Base-by-base conservation (phyloP, 2,113 vertebrate genomes). In the Antennarius striatus region DNA sequence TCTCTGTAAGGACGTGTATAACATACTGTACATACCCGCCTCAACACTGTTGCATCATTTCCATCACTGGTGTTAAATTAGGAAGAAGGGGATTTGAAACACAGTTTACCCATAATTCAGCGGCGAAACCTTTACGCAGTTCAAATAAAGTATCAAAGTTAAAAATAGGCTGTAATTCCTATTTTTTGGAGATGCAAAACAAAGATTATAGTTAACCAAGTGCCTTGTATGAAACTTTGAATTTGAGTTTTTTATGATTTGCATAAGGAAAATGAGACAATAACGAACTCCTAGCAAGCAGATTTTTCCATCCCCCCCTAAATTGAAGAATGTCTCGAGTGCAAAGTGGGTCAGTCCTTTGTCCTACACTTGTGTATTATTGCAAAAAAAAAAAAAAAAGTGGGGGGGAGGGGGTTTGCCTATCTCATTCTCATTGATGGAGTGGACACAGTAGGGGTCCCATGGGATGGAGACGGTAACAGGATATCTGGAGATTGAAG, bases 361-460 rank as follows among this genome's bases (percentile, higher is more conserved):
- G 86, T 91, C 73, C 79, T 84, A 60, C 67, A 64, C 72, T 91
- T 91, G 88, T 91, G 84, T 82, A 88, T 89, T 86, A 85, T 84
- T 79, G 65, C 49, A 77, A 45, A 43, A 61, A 8, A 58, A 65
- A 48, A 56, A 22, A 22, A 22, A 22, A 22, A 22, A 22, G 60
- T 22, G 16, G 4, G 16, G 0, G 13, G 32, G 56, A 42, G 29
- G 56, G 57, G 62, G 67, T 47, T 55, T 58, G 72, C 75, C 69
- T 61, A 15, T 74, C 72, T 67, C 68, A 59, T 56, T 81, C 68
- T 79, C 71, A 81, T 81, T 87, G 83, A 77, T 84, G 79, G 80
- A 77, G 73, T 65, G 69, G 73, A 69, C 78, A 62, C 86, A 79
- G 73, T 71, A 30, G 77, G 86, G 60, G 72, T 66, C 76, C 75